A percentile compares a stretch with the other conserved stretches of the same genome.
Evolutionary conservation across 1,140 invertebrate genomes (phyloP).

Genomic region (Trachymyrmex septentrionalis): DNA sequence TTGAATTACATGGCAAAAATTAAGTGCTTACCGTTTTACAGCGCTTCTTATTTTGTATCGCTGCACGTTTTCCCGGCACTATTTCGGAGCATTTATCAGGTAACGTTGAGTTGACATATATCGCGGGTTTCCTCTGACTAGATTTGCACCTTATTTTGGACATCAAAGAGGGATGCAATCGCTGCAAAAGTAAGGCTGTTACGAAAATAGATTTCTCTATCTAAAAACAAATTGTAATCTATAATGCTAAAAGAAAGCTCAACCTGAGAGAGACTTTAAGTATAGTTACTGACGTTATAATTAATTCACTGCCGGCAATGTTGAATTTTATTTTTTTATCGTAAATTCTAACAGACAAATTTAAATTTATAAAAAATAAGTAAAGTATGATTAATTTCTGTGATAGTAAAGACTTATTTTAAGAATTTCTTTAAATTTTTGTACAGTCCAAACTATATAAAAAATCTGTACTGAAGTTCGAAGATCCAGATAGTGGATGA

Average conservation of each 20-base stretch:
- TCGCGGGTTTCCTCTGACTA: conserved; percentile 84
- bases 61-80: conserved; percentile 75
- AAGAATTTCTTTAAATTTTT: too few relatives aligned
- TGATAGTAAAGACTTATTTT: too few relatives aligned
- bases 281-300: background rate
- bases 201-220: conserved; percentile 21
- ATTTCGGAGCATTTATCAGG: conserved; percentile 81
- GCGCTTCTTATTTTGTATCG: background rate
- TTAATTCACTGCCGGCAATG: background rate
- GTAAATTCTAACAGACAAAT: too few relatives aligned
- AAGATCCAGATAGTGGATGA: too few relatives aligned
- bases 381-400: too few relatives aligned
- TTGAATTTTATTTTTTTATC: too few relatives aligned
- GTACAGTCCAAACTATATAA: too few relatives aligned
- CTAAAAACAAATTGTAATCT: background rate
- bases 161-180: conserved; percentile 84
- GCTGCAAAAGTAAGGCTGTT: conserved; percentile 76
- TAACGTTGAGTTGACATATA: conserved; percentile 82
- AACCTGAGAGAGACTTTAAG: background rate
- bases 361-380: too few relatives aligned
- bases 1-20: background rate
- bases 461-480: too few relatives aligned
- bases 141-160: conserved; percentile 85
- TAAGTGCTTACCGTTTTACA: conserved; percentile 32
- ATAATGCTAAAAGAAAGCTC: background rate